Conservation (phyloP, 2,113 vertebrate genomes). For the Mixornis gularis region DNA sequence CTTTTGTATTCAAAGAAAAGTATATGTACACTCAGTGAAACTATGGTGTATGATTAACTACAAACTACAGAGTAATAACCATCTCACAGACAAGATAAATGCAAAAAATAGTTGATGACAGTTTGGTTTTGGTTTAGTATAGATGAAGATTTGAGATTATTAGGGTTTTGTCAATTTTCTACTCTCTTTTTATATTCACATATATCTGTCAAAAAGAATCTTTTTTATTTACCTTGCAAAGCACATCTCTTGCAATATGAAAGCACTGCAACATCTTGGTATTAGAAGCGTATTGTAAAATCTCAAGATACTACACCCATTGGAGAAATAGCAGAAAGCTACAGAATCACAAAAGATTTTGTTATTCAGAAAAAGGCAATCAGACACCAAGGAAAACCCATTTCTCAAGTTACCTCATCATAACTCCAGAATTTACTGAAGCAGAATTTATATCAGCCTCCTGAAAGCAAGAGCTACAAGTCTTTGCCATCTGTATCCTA, state of each 20-base stretch:
- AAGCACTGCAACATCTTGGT: slow-evolving; percentile 63
- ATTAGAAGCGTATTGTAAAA: slow-evolving; percentile 70
- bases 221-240: slow-evolving; percentile 68
- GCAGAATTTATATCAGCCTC: neutral
- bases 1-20: neutral
- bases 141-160: slow-evolving; percentile 1
- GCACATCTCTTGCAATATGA: slow-evolving; percentile 69
- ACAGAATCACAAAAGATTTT: neutral
- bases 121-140: slow-evolving; percentile 7
- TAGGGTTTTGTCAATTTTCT: slow-evolving; percentile 13
- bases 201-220: slow-evolving; percentile 25
- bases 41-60: neutral
- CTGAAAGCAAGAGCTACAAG: neutral
- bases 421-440: neutral
- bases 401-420: neutral
- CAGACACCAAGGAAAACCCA: neutral
- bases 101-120: slow-evolving; percentile 2
- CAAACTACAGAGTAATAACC: neutral
- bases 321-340: slow-evolving; percentile 73
- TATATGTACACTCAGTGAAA: neutral
- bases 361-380: neutral
- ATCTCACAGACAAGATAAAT: neutral
- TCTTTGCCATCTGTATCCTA: neutral
- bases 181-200: slow-evolving; percentile 4
- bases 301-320: slow-evolving; percentile 72